These are phyloP conservation scores for Agriopis leucophaearia DNA, from an alignment of 2,888 invertebrate species.

Conservation along the genomic window DNA sequence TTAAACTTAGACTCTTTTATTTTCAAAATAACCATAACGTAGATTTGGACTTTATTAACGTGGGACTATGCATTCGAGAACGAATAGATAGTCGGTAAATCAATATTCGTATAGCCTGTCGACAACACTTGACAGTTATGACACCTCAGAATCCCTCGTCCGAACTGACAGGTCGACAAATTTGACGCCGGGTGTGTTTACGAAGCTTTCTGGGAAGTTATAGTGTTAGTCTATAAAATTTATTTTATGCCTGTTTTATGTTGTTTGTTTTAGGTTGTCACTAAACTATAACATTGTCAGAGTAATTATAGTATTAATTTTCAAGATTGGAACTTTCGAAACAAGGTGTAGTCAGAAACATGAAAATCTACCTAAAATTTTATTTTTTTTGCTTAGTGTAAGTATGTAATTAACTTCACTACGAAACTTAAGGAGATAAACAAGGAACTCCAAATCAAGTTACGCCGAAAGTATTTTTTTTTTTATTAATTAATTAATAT, in stretches of 20 bases:
- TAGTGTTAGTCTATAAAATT: conserved; percentile 13
- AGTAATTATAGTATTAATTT: neutral
- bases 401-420: too few species aligned
- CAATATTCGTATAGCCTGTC: neutral
- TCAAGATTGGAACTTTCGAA: too few species aligned
- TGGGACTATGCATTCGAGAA: neutral
- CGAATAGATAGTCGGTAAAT: neutral
- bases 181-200: conserved; percentile 29
- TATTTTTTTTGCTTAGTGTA: too few species aligned
- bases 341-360: too few species aligned
- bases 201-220: conserved; percentile 29
- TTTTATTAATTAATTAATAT: too few species aligned
- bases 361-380: too few species aligned
- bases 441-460: too few species aligned
- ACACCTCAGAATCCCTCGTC: conserved; percentile 17
- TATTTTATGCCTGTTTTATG: conserved; percentile 4
- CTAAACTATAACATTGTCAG: neutral
- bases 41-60: neutral
- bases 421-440: too few species aligned
- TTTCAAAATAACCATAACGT: too few species aligned
- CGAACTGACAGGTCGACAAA: conserved; percentile 18
- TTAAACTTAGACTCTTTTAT: too few species aligned
- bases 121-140: conserved; percentile 17
- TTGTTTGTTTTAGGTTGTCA: neutral
- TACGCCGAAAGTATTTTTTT: too few species aligned